These are phyloP conservation scores for Beaufortia kweichowensis DNA, from an alignment of 2,113 vertebrate genomes.

Conservation along the genomic window DNA sequence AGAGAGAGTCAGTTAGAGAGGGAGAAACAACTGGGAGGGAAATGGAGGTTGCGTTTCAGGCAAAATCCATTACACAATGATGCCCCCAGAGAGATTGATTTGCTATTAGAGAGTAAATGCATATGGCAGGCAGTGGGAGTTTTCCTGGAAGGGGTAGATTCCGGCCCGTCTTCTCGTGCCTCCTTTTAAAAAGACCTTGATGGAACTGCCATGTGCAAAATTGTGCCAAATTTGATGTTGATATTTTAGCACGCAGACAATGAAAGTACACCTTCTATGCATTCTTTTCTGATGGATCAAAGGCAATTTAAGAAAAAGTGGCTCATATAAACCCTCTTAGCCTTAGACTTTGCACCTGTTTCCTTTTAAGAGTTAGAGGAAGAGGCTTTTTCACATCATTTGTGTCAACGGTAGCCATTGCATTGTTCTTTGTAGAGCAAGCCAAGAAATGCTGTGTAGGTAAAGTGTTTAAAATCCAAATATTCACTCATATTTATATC, in stretches of 20 bases:
- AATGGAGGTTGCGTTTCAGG: conserved; percentile 22
- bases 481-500: too few relatives aligned
- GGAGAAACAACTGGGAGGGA: conserved; percentile 12
- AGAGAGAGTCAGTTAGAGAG: not conserved
- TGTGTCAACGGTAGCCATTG: too few relatives aligned
- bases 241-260: conserved; percentile 20
- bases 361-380: not conserved
- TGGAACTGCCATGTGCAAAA: conserved; percentile 46
- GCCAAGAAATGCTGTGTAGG: not conserved
- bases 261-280: conserved; percentile 21
- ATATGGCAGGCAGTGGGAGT: conserved; percentile 27
- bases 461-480: not conserved
- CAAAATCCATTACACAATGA: conserved; percentile 50
- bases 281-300: conserved; percentile 23
- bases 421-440: too few relatives aligned
- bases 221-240: conserved; percentile 46
- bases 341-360: not conserved
- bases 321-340: conserved; percentile 15
- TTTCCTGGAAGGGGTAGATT: conserved; percentile 56
- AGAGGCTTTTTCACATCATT: not conserved
- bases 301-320: conserved; percentile 15
- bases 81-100: conserved; percentile 54
- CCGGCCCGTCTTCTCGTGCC: conserved; percentile 24
- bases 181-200: conserved; percentile 43
- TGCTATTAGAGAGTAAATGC: conserved; percentile 54